phyloP scores from a whole-genome alignment of 2,113 vertebrate species.

The Nothocercus nigrocapillus region DNA sequence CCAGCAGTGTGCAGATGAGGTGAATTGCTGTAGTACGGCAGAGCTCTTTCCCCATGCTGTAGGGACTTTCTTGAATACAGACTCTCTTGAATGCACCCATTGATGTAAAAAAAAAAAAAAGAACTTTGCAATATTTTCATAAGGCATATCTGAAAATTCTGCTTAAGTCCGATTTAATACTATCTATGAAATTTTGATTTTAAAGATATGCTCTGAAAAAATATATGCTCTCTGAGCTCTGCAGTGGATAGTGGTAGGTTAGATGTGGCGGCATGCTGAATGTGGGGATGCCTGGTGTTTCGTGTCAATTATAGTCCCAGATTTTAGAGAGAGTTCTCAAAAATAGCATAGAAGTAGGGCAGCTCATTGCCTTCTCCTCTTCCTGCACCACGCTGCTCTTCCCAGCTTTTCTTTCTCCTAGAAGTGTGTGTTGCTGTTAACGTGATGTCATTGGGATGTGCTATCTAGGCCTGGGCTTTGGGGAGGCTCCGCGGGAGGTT shows the following conservation, averaged over 20 bases:
- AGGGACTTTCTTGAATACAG: not conserved
- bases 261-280: not conserved
- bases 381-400: rapidly evolving
- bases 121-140: not conserved
- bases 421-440: rapidly evolving
- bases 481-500: no score
- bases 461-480: not conserved
- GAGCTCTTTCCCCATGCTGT: not conserved
- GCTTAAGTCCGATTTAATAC: not conserved
- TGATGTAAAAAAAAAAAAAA: not conserved
- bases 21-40: not conserved
- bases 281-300: not conserved
- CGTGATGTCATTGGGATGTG: rapidly evolving
- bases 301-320: not conserved
- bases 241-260: not conserved
- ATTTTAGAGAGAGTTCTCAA: not conserved
- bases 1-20: not conserved
- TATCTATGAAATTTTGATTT: not conserved
- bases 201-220: not conserved
- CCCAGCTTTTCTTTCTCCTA: not conserved
- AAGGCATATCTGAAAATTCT: not conserved
- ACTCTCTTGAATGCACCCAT: not conserved
- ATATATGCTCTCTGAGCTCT: no score
- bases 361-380: not conserved
- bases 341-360: not conserved